Percentiles rank a stretch among this genome's conserved stretches.
These are phyloP conservation scores for Melitaea athalia DNA, from an alignment of 2,888 invertebrate genomes.

Conservation along the genomic window DNA sequence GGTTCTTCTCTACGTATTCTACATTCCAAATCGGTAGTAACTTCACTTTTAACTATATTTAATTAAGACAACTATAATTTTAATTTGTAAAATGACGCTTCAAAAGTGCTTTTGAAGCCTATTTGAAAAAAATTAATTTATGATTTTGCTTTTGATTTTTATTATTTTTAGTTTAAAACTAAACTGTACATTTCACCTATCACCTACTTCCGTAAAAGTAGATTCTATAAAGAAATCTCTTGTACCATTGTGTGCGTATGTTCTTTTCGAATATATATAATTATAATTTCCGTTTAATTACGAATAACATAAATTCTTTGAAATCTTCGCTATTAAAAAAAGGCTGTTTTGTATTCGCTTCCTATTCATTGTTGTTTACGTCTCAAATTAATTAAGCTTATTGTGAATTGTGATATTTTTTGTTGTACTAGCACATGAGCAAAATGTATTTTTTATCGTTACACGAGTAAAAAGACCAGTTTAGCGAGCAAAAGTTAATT, in stretches of 20 bases:
- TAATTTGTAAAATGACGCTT: too few relatives aligned
- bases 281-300: not conserved
- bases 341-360: constrained; percentile 9
- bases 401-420: constrained; percentile 23
- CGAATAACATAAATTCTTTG: constrained; percentile 1
- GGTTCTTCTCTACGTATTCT: not conserved
- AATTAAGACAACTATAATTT: too few relatives aligned
- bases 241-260: not conserved
- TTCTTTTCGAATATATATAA: not conserved
- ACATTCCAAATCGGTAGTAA: too few relatives aligned
- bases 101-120: too few relatives aligned
- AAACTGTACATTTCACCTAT: too few relatives aligned
- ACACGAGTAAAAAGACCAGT: constrained; percentile 23
- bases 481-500: constrained; percentile 37
- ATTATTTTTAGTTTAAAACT: too few relatives aligned
- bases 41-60: too few relatives aligned
- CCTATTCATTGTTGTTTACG: constrained; percentile 16
- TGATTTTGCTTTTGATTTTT: not conserved
- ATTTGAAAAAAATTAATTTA: not conserved
- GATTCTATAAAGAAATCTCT: not conserved
- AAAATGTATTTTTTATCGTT: constrained; percentile 16
- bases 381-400: constrained; percentile 21
- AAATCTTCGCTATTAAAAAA: constrained; percentile 4
- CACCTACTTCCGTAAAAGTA: not conserved
- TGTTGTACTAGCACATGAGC: constrained; percentile 4